Percentiles rank a stretch among this genome's conserved stretches.
These are phyloP conservation scores for Ahaetulla prasina DNA, from an alignment of 2,113 vertebrate genomes.

Conservation along the genomic window DNA sequence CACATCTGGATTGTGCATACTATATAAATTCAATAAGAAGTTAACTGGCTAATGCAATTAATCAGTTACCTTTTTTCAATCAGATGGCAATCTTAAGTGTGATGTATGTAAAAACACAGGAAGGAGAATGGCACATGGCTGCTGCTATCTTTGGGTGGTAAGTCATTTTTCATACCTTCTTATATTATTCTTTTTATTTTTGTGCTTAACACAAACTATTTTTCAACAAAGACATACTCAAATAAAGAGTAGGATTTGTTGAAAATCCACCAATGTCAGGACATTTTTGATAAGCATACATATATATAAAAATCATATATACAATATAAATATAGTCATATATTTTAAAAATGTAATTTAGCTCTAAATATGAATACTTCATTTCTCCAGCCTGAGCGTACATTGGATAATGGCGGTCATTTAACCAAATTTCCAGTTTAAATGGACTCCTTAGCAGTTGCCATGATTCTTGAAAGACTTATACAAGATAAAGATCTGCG, in stretches of 20 bases:
- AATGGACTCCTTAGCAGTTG: not conserved
- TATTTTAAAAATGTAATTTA: slow-evolving; percentile 49
- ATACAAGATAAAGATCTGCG: slow-evolving; percentile 10
- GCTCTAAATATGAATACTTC: slow-evolving; percentile 26
- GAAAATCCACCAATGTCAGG: slow-evolving; percentile 13
- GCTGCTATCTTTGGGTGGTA: not conserved
- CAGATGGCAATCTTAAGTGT: not conserved
- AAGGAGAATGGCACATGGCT: not conserved
- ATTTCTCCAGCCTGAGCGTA: slow-evolving; percentile 29
- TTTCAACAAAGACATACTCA: slow-evolving; percentile 17
- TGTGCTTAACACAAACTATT: not conserved
- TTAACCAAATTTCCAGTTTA: slow-evolving; percentile 13
- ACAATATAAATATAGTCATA: slow-evolving; percentile 55
- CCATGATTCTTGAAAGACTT: not conserved
- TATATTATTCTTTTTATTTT: not conserved
- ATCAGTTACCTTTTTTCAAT: not conserved
- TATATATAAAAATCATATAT: slow-evolving; percentile 15
- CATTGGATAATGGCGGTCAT: not conserved
- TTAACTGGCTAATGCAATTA: not conserved
- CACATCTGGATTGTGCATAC: not conserved
- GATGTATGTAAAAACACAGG: not conserved
- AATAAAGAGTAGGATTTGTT: not conserved
- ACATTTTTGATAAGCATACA: not conserved
- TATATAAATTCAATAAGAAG: not conserved
- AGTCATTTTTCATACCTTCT: not conserved